These are phyloP conservation scores for Drepanosiphum platanoidis DNA, from an alignment of 2,888 invertebrate species.

Conservation along the genomic window DNA sequence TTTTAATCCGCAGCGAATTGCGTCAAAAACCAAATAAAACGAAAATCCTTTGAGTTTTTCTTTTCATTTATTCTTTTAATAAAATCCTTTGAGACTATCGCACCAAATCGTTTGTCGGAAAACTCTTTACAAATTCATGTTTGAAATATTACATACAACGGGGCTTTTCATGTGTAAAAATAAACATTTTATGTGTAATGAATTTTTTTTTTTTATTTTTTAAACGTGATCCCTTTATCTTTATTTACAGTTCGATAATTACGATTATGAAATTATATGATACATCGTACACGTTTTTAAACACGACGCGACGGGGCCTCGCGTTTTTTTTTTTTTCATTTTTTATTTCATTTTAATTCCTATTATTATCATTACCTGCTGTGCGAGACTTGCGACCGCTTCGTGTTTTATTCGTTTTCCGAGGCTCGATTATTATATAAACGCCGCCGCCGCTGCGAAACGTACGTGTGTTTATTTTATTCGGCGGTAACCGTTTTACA, in stretches of 20 bases:
- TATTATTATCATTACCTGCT: background rate
- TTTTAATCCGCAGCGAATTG: slow-evolving; percentile 31
- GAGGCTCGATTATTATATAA: background rate
- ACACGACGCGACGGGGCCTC: background rate
- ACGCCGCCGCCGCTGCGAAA: too few species aligned
- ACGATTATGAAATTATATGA: background rate
- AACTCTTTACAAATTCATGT: slow-evolving; percentile 27
- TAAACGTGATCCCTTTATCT: slow-evolving; percentile 17
- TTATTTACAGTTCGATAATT: slow-evolving; percentile 14
- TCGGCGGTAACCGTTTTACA: background rate
- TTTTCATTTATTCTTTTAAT: slow-evolving; percentile 44
- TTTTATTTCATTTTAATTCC: background rate
- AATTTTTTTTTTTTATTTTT: slow-evolving; percentile 1
- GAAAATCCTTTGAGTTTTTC: slow-evolving; percentile 34
- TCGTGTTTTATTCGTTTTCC: background rate
- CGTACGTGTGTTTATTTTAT: background rate
- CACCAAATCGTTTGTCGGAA: slow-evolving; percentile 26
- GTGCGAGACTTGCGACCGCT: background rate
- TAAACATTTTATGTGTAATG: slow-evolving; percentile 13
- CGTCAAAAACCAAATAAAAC: slow-evolving; percentile 41
- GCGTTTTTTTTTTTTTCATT: background rate
- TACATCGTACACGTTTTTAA: background rate
- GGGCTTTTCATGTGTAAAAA: slow-evolving; percentile 24
- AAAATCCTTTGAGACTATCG: slow-evolving; percentile 45
- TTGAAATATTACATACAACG: slow-evolving; percentile 32